A percentile compares a stretch with the other conserved stretches of the same genome.
Conservation (phyloP, 2,888 invertebrate genomes). For the Heteromurus nitidus region DNA sequence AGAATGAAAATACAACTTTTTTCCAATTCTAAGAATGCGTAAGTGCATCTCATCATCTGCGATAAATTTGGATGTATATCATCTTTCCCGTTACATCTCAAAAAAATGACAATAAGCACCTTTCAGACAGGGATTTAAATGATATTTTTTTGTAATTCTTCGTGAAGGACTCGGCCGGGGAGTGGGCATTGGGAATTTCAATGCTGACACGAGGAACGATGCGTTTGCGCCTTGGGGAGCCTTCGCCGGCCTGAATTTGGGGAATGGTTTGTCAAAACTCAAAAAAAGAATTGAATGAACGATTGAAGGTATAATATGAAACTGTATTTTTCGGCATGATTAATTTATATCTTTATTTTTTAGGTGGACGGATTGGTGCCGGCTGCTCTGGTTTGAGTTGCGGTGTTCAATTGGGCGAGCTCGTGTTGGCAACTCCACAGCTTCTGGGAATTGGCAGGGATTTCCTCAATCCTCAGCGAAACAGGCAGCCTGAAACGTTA, state of each 20-base stretch:
- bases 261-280: slow-evolving; percentile 57
- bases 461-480: slow-evolving; percentile 11
- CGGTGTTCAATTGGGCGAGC: slow-evolving; percentile 65
- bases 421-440: slow-evolving; percentile 63
- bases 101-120: no score
- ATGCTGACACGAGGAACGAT: slow-evolving; percentile 60
- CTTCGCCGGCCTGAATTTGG: slow-evolving; percentile 71
- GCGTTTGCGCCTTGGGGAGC: slow-evolving; percentile 71
- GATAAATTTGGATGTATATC: neutral
- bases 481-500: neutral
- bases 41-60: no score
- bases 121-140: no score
- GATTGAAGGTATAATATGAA: neutral
- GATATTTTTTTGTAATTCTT: neutral
- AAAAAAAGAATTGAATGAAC: neutral
- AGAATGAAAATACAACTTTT: no score
- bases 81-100: no score
- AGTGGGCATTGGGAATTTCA: slow-evolving; percentile 68
- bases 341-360: neutral
- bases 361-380: slow-evolving; percentile 65
- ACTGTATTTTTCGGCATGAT: neutral
- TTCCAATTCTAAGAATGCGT: no score
- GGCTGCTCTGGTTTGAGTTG: slow-evolving; percentile 71
- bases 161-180: slow-evolving; percentile 52
- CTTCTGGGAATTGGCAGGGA: slow-evolving; percentile 57